Conservation (phyloP, 1,140 invertebrate genomes). For the Chelonus insularis region DNA sequence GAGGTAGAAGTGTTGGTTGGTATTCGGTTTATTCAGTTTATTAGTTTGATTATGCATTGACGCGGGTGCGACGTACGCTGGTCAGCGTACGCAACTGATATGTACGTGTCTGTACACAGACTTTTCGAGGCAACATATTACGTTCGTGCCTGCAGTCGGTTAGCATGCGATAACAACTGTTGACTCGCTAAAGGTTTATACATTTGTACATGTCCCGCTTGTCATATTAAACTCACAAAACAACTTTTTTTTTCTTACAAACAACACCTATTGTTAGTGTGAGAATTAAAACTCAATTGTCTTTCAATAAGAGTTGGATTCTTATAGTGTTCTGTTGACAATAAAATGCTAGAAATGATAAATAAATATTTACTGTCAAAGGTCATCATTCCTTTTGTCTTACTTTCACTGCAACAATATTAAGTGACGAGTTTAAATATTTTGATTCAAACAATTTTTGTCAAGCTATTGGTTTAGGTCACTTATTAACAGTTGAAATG, state of each 20-base stretch:
- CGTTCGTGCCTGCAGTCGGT: conserved; percentile 15
- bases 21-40: conserved; percentile 23
- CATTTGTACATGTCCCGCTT: background rate
- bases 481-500: too few relatives aligned
- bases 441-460: too few relatives aligned
- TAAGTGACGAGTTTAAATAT: too few relatives aligned
- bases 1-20: background rate
- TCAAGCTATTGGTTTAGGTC: too few relatives aligned
- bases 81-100: conserved; percentile 3
- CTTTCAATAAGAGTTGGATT: too few relatives aligned
- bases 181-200: conserved; percentile 12
- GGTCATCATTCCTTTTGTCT: too few relatives aligned
- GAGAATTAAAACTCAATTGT: too few relatives aligned
- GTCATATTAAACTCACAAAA: background rate
- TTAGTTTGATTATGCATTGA: conserved; percentile 22
- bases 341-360: too few relatives aligned
- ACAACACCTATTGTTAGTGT: background rate
- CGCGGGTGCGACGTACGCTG: conserved; percentile 23
- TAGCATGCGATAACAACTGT: conserved; percentile 26
- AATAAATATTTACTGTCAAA: too few relatives aligned
- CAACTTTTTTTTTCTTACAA: background rate
- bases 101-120: conserved; percentile 7
- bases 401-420: too few relatives aligned
- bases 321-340: too few relatives aligned
- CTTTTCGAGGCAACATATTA: background rate